Conservation (phyloP, 1,140 invertebrate genomes). For the Radopholus similis region DNA sequence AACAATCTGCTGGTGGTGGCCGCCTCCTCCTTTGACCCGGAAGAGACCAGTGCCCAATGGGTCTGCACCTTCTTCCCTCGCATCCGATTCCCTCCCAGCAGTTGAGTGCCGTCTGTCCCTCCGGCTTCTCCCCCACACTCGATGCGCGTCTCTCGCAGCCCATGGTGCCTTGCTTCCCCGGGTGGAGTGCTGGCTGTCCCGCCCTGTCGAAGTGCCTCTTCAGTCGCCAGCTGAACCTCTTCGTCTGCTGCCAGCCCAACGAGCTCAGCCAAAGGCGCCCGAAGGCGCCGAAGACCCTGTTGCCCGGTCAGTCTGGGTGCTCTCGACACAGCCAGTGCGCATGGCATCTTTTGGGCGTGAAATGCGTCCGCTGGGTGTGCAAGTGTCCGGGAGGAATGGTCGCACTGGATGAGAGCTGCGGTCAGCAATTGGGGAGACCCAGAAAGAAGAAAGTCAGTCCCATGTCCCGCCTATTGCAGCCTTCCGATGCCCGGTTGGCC, state of each 20-base stretch:
- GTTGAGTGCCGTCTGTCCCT: too few species aligned
- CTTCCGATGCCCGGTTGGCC: neutral
- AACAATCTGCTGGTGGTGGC: too few species aligned
- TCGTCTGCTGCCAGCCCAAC: neutral
- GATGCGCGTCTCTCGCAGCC: neutral
- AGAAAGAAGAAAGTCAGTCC: too few species aligned
- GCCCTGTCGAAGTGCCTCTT: neutral
- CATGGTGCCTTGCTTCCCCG: neutral
- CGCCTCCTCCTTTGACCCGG: too few species aligned
- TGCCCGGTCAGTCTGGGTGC: neutral
- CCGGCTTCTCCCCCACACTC: too few species aligned
- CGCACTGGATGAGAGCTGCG: neutral
- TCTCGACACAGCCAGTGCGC: neutral
- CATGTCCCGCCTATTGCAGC: neutral
- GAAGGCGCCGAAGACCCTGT: neutral
- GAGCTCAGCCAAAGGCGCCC: neutral
- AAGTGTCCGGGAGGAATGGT: neutral
- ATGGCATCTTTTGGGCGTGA: neutral
- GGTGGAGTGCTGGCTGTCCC: neutral
- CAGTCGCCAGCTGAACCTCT: neutral
- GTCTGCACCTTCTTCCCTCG: too few species aligned
- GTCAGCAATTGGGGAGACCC: too few species aligned
- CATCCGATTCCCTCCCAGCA: too few species aligned
- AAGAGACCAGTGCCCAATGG: too few species aligned
- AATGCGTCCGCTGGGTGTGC: neutral